A percentile compares a stretch with the other conserved stretches of the same genome.
phyloP scores from a whole-genome alignment of 2,888 invertebrate species.

The Oscheius sp. region DNA sequence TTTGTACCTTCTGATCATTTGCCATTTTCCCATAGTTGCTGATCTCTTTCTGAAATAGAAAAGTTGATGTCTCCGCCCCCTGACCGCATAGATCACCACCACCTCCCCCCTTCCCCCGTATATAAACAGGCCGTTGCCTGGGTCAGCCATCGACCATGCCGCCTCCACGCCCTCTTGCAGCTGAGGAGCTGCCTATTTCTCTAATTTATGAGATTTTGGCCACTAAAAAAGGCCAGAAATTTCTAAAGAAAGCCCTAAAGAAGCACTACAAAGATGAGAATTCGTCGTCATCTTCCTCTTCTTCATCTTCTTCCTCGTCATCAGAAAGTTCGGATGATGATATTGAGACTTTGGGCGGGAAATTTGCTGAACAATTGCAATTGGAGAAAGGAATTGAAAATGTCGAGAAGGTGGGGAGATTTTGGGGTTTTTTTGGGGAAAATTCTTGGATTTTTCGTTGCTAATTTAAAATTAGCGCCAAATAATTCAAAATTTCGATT shows the following conservation, averaged over 20 bases:
- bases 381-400: not conserved
- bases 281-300: not conserved
- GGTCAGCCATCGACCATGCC: not conserved
- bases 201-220: constrained; percentile 10
- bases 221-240: constrained; percentile 15
- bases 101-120: not conserved
- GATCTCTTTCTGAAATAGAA: too few species aligned
- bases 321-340: constrained; percentile 14
- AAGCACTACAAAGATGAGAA: not conserved
- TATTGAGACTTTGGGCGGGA: not conserved
- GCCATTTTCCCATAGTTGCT: too few species aligned
- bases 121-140: constrained; percentile 1
- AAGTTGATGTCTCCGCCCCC: not conserved
- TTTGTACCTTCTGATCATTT: too few species aligned
- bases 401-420: not conserved
- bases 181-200: constrained; percentile 8
- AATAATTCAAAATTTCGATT: not conserved
- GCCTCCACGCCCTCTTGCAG: not conserved
- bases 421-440: not conserved
- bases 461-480: not conserved
- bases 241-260: constrained; percentile 15
- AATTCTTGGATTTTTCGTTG: not conserved
- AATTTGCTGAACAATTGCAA: not conserved
- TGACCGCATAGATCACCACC: not conserved
- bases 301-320: not conserved